Base-by-base conservation (phyloP, 1,140 invertebrate species). In the Sminthurinus signatus region DNA sequence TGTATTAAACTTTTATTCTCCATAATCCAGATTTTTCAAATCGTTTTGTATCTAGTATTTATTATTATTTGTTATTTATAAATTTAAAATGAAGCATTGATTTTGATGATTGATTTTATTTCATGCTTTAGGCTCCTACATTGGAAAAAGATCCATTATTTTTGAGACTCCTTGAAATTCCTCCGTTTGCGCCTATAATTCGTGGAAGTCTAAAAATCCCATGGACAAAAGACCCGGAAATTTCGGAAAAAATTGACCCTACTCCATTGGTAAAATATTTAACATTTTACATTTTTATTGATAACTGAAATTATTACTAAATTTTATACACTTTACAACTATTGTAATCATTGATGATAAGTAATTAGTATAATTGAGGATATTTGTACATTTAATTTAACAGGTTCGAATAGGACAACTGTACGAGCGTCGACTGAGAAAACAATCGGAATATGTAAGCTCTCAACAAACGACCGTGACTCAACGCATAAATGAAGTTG, bases 121-220 rank as follows among this genome's bases (percentile, higher is more conserved):
- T n/a, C n/a, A n/a, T n/a, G n/a, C n/a, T n/a, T n/a, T n/a, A n/a
- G 4, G 80, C 82, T 67, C 83, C 75, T 51, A 81, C 80, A 43
- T 76, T 81, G 48, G 88, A 87, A 70, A 85, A 86, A 66, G 91
- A 95, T 79, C 84, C 88, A 2, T 89, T 95, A 74, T 80, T 93
- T 48, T 77, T 85, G 17, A 83, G 86, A 69, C 75, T 96, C 27
- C 83, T 86, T 76, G 85, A 81, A 69, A 91, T 96, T 69, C 92
- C 93, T 12, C 89, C 91, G 76, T 96, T 97, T 76, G 77, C 94
- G 54, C 93, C 93, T 1, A 93, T 96, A 25, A 91, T 97, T 84
- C 76, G 90, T 44, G 90, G 89, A 10, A 91, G 91, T 0, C 76
- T 95, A 2, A 92, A 90, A 65, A 78, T 93, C 48, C 89, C 91